Evolutionary conservation across 2,113 vertebrate species (phyloP).

Genomic region (Guaruba guarouba): DNA sequence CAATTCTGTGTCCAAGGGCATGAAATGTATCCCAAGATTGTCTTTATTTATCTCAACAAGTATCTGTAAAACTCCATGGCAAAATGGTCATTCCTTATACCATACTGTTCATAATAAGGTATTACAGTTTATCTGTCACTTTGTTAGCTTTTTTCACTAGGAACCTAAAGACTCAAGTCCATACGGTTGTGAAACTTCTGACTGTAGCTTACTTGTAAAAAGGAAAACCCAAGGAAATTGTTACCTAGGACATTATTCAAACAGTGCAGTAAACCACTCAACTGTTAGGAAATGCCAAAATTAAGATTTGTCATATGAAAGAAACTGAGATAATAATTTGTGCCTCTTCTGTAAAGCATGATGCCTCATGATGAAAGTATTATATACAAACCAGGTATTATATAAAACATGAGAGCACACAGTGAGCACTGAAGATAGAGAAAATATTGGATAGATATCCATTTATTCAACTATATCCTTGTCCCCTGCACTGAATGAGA

Average conservation of each 20-base stretch:
- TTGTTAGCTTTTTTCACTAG: background rate
- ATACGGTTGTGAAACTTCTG: background rate
- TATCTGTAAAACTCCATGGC: background rate
- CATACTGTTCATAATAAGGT: background rate
- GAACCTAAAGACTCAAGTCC: background rate
- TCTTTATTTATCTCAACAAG: background rate
- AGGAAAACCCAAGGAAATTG: background rate
- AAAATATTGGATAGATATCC: slow-evolving; percentile 11
- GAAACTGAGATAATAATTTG: background rate
- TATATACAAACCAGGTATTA: background rate
- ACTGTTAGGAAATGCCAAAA: background rate
- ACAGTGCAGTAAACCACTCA: background rate
- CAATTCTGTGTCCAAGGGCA: background rate
- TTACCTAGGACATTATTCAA: background rate
- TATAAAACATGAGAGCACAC: background rate
- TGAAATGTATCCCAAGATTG: background rate
- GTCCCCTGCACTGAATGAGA: background rate
- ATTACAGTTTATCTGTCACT: background rate
- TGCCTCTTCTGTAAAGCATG: background rate
- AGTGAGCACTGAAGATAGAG: background rate
- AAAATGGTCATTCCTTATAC: background rate
- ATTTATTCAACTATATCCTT: background rate
- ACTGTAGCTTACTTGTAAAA: background rate
- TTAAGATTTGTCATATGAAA: slow-evolving; percentile 12
- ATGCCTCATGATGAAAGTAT: background rate